Evolutionary conservation across 2,113 vertebrate species (phyloP).

Genomic region (Taxidea taxus): DNA sequence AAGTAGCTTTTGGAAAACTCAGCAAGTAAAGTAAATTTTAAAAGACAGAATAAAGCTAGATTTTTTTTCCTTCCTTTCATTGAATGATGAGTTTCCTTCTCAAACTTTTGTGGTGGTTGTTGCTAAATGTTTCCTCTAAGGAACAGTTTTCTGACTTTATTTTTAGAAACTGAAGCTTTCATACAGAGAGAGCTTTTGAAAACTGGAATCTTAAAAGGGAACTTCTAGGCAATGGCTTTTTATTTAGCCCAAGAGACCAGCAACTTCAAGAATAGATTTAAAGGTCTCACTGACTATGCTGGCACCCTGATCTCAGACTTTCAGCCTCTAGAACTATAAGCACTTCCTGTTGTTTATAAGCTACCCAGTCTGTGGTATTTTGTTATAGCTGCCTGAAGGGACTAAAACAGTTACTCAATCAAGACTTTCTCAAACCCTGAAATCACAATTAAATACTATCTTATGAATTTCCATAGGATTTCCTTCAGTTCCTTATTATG

Average conservation of each 20-base stretch:
- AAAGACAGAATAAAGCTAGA: constrained; percentile 22
- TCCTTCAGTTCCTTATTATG: neutral
- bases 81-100: constrained; percentile 37
- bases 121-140: constrained; percentile 46
- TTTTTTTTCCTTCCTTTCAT: constrained; percentile 35
- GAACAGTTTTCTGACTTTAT: constrained; percentile 57
- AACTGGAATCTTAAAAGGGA: constrained; percentile 22
- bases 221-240: neutral
- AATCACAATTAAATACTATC: neutral
- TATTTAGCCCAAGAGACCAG: neutral
- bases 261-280: neutral
- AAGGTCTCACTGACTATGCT: neutral
- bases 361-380: neutral
- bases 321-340: neutral
- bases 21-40: neutral
- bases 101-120: neutral
- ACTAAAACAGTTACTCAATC: neutral
- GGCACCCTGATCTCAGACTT: neutral
- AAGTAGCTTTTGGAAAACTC: neutral
- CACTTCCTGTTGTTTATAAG: neutral
- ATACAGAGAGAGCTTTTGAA: constrained; percentile 27
- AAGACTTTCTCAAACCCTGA: neutral
- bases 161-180: constrained; percentile 31
- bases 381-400: neutral
- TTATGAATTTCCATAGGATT: neutral